Base-by-base conservation (phyloP, 2,888 invertebrate genomes). In the Philonicus albiceps region DNA sequence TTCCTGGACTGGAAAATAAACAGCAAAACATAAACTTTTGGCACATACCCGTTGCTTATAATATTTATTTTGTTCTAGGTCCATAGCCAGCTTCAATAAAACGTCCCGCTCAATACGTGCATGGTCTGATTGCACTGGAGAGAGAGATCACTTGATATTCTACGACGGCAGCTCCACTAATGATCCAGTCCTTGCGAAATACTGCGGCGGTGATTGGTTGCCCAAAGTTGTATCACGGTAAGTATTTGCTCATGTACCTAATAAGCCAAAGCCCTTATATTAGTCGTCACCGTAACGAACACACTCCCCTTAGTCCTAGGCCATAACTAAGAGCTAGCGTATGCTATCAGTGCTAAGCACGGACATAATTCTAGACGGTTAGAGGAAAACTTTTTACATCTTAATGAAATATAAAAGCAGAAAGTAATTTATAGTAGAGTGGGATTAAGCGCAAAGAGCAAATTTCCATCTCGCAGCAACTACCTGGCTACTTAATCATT, bases 181-280 rank as follows among this genome's bases (percentile, higher is more conserved):
- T 91, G 96, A 97, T 92, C 96, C 96, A 7, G 95, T 97, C 84
- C 93, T 97, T 89, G 95, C 97, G 88, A 95, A 96, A 91, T 97
- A 97, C 93, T 98, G 98, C 91, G 97, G 97, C 16, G 97, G 97
- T 3, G 96, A 96, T 91, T 95, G 95, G 95, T 93, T 97, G 90
- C 97, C 97, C 3, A 94, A 95, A 88, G 96, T 98, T 84, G 95
- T 96, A 31, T 94, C 95, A 85, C 93, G 95, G 93, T 93, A 90
- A 90, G 91, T 91, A 83, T 72, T 64, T 37, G 64, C 72, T 27
- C 64, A 72, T 83, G n/a, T 53, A 53, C 30, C 22, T 43, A 78
- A 78, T 78, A 40, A 43, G 27, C 19, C 11, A 43, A 78, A 43
- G 43, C 19, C 34, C 74, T n/a, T n/a, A 34, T 74, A 31, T 34